Percentiles rank a stretch among this genome's conserved stretches.
Evolutionary conservation across 2,797 vertebrate genomes (phyloP).

Genomic region (Pseudocheirus occidentalis): DNA sequence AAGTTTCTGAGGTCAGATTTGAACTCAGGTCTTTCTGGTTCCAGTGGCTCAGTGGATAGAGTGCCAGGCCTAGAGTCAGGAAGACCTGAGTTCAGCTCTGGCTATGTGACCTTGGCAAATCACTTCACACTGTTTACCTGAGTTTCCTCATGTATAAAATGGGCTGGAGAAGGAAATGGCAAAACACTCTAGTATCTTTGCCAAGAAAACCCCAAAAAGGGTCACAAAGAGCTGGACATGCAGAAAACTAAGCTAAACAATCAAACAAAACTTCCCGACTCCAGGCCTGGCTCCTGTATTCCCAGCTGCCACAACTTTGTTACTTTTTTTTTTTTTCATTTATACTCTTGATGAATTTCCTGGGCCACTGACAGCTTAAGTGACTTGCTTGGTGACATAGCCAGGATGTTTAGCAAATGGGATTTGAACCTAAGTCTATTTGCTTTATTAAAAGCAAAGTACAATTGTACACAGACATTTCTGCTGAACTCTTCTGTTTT

Average conservation of each 20-base stretch:
- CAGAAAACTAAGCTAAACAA: neutral
- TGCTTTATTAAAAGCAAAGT: neutral
- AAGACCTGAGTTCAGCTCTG: neutral
- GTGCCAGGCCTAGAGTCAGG: neutral
- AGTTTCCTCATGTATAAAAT: neutral
- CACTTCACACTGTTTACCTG: neutral
- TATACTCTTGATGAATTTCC: neutral
- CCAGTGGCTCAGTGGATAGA: neutral
- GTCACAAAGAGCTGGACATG: neutral
- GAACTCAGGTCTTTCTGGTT: neutral
- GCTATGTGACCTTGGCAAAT: neutral
- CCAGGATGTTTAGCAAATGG: neutral
- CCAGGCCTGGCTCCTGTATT: neutral
- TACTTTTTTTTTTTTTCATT: neutral
- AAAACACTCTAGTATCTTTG: neutral
- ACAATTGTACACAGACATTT: neutral
- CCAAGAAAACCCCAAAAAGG: neutral
- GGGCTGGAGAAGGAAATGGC: neutral
- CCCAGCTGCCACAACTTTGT: neutral
- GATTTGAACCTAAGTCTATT: neutral
- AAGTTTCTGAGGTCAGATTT: neutral
- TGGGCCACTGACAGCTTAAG: neutral
- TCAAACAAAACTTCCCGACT: neutral
- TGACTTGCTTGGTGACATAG: neutral
- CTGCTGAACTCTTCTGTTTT: neutral